Evolutionary conservation across 2,113 vertebrate species (phyloP).

Genomic region (Myiopsitta monachus): DNA sequence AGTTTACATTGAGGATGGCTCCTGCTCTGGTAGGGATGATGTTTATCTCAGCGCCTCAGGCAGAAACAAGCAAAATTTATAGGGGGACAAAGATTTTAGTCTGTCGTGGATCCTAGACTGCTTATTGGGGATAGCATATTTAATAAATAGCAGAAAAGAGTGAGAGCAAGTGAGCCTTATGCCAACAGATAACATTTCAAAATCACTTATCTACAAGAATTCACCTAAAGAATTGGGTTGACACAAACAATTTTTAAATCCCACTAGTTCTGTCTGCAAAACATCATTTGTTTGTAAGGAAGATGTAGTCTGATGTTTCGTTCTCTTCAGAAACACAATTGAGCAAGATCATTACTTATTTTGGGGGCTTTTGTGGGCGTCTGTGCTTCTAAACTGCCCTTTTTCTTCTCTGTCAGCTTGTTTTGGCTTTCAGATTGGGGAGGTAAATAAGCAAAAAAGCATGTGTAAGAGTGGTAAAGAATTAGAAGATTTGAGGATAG

Average conservation of each 20-base stretch:
- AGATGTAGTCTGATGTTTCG: background rate
- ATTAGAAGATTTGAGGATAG: background rate
- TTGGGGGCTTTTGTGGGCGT: background rate
- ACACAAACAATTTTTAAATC: background rate
- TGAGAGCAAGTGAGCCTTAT: background rate
- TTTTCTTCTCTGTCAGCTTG: background rate
- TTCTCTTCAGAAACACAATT: background rate
- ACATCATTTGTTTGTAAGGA: background rate
- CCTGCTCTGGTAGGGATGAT: background rate
- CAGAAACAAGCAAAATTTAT: background rate
- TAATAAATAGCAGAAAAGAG: background rate
- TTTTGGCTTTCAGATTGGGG: background rate
- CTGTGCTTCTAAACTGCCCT: background rate
- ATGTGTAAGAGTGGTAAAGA: fast-evolving
- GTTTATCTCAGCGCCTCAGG: background rate
- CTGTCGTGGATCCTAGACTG: background rate
- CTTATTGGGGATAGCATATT: background rate
- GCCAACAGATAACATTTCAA: background rate
- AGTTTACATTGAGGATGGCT: background rate
- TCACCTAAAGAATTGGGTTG: background rate
- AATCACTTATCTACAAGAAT: background rate
- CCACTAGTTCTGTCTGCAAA: background rate
- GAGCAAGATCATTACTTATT: background rate
- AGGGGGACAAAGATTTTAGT: background rate
- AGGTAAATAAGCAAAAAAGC: background rate